These are phyloP conservation scores for Sarotherodon lohbergeri DNA, from an alignment of 2,113 vertebrate genomes.

Conservation along the genomic window DNA sequence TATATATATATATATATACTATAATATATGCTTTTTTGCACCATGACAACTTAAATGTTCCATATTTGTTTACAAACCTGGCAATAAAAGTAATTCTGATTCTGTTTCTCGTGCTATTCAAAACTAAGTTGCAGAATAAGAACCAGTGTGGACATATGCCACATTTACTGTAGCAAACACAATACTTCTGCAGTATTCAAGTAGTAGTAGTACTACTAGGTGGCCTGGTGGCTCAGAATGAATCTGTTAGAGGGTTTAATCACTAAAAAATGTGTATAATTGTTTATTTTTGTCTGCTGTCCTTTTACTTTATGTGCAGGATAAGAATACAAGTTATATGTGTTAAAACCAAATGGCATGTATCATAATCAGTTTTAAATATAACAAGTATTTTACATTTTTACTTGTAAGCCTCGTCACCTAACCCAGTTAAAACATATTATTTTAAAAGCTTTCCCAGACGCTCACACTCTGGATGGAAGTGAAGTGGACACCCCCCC, in stretches of 20 bases:
- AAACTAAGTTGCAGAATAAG: background rate
- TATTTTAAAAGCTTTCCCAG: background rate
- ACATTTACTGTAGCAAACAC: background rate
- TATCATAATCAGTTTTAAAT: background rate
- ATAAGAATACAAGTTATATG: background rate
- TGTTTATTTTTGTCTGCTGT: background rate
- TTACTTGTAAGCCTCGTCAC: background rate
- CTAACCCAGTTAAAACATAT: background rate
- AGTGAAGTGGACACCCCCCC: background rate
- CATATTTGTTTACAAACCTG: background rate
- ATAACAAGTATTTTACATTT: background rate
- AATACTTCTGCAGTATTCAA: accelerated
- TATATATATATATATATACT: background rate
- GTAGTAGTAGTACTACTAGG: background rate
- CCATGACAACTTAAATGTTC: background rate
- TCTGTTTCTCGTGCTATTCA: background rate
- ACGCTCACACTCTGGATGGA: background rate
- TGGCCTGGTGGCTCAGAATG: background rate
- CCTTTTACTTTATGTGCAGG: background rate
- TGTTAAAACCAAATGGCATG: background rate
- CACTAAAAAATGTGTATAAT: background rate
- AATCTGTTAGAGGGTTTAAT: background rate
- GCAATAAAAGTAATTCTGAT: background rate
- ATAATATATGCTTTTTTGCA: background rate
- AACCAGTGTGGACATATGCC: background rate